Percentiles rank a stretch among this genome's conserved stretches.
phyloP scores from a whole-genome alignment of 2,113 vertebrate species.

The Elaphurus davidianus region DNA sequence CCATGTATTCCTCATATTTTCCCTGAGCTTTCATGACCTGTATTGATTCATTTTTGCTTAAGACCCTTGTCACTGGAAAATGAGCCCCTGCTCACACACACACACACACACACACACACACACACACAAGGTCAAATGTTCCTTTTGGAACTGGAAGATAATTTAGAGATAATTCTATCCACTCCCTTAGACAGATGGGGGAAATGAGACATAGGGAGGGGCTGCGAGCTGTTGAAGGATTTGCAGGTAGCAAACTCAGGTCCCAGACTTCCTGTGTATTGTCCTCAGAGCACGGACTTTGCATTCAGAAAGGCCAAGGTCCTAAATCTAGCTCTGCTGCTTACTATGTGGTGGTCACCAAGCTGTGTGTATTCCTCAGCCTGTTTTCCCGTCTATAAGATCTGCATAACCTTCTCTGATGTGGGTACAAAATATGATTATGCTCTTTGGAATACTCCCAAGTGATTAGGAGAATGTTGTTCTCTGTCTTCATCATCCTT shows the following conservation, averaged over 20 bases:
- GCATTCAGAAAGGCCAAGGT: background rate
- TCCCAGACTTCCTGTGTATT: background rate
- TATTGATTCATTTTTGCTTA: background rate
- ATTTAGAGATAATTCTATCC: background rate
- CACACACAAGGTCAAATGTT: background rate
- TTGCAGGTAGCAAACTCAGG: too few relatives aligned
- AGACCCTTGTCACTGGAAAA: background rate
- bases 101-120: background rate
- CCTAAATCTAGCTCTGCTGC: background rate
- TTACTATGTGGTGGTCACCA: background rate
- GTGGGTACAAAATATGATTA: background rate
- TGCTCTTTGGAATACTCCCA: background rate
- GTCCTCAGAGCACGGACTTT: background rate
- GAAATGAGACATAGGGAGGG: background rate
- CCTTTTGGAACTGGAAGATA: background rate
- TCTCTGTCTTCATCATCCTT: background rate
- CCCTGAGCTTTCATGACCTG: background rate
- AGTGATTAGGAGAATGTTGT: background rate
- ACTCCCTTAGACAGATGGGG: background rate
- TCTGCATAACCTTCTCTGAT: background rate
- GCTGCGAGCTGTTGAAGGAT: background rate
- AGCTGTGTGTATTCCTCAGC: background rate
- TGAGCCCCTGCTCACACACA: fast-evolving
- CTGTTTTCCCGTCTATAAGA: background rate
- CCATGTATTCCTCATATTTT: background rate